Base-by-base conservation (phyloP, 2,888 invertebrate species). In the Troides oblongomaculatus region DNA sequence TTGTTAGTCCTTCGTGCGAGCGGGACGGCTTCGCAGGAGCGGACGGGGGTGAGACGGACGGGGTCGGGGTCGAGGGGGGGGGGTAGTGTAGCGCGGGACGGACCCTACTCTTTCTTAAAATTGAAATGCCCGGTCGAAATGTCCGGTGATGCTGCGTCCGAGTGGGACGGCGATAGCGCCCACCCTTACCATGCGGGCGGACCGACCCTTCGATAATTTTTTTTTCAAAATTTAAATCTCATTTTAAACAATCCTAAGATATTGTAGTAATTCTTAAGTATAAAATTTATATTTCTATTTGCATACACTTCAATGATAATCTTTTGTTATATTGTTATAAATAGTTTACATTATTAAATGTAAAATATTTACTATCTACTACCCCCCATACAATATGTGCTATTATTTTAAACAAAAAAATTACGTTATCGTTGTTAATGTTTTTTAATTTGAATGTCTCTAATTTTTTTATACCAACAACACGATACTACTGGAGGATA, bases 111-210 rank as follows among this genome's bases (percentile, higher is more conserved):
- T 93, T 92, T 92, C 93, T 93, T 92, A 92, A 92, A 93, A 93
- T 93, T 93, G 92, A 93, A 93, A 93, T 92, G 93, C 92, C 92
- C 92, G 93, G 92, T 92, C 93, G 92, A 92, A 93, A 91, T 93
- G 93, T 92, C 93, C 93, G 90, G 93, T 89, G 92, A 92, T 89
- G 92, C 92, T 92, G 91, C 89, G 92, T 92, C 92, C 92, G 92
- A 92, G 92, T 88, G 81, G 91, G 92, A 92, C 76, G 84, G 92
- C 91, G 87, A 90, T 92, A 92, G 85, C 90, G 88, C 88, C 92
- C 90, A 91, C 92, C 91, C 92, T 90, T 89, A 89, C 89, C 86
- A 88, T 90, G 90, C 92, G 92, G 91, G 90, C 88, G 87, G 88
- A 85, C 86, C 81, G 84, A 85, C 89, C 85, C 86, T 88, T 86